A percentile compares a stretch with the other conserved stretches of the same genome.
These are phyloP conservation scores for Rhabdomys pumilio DNA, from an alignment of 2,797 vertebrate species.

Conservation along the genomic window DNA sequence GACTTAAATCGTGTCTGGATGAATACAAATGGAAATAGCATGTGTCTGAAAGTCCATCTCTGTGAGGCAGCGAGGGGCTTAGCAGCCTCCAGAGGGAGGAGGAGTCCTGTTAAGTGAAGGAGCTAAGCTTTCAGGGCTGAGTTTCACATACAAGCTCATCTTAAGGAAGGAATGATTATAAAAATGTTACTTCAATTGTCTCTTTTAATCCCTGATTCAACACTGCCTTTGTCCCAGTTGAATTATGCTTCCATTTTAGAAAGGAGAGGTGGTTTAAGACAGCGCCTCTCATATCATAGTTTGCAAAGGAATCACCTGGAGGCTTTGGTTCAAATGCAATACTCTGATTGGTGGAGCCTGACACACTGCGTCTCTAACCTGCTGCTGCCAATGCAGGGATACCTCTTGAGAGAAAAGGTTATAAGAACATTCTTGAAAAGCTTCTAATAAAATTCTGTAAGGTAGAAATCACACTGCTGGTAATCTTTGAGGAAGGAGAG, in stretches of 20 bases:
- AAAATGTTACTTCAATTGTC: not conserved
- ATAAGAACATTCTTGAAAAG: not conserved
- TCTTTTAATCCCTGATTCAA: conserved; percentile 5
- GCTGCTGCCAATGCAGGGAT: not conserved
- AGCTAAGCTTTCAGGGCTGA: not conserved
- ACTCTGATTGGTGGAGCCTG: not conserved
- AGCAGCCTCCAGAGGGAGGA: not conserved
- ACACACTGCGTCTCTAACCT: not conserved
- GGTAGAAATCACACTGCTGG: not conserved
- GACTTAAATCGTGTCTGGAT: not conserved
- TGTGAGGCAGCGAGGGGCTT: not conserved
- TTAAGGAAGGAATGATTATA: not conserved
- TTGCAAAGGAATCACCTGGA: conserved; percentile 10
- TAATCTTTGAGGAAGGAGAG: not conserved
- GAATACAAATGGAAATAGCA: not conserved
- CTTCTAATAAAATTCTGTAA: not conserved
- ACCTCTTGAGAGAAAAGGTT: not conserved
- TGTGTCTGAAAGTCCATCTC: not conserved
- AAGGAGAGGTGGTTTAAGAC: not conserved
- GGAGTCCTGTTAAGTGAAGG: not conserved
- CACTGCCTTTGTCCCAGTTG: not conserved
- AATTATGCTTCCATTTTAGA: not conserved
- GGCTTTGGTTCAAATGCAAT: not conserved
- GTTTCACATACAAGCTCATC: not conserved
- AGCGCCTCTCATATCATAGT: not conserved